These are phyloP conservation scores for Vannuccia rotundouncinata DNA, from an alignment of 2,888 invertebrate species.

Conservation along the genomic window DNA sequence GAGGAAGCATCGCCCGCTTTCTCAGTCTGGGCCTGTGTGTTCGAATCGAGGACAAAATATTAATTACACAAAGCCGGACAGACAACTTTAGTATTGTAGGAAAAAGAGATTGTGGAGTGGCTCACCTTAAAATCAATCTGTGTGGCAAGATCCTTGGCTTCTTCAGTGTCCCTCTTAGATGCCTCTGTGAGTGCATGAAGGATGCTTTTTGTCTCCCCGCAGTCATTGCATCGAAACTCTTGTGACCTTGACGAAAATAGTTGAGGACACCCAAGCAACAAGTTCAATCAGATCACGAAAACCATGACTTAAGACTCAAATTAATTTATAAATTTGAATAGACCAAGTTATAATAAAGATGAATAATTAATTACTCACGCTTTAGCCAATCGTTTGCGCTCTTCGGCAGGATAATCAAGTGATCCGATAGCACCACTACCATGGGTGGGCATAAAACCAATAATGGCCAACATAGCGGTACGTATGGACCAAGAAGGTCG, in stretches of 20 bases:
- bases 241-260: slow-evolving; percentile 58
- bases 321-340: too few species aligned
- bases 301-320: too few species aligned
- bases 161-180: slow-evolving; percentile 50
- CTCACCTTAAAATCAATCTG: slow-evolving; percentile 47
- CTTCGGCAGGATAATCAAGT: slow-evolving; percentile 76
- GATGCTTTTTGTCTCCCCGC: slow-evolving; percentile 62
- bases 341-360: neutral
- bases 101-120: too few species aligned
- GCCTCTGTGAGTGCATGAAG: slow-evolving; percentile 55
- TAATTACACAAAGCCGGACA: neutral
- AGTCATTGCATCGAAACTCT: slow-evolving; percentile 64
- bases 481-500: slow-evolving; percentile 92
- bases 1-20: neutral
- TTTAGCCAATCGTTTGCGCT: slow-evolving; percentile 68
- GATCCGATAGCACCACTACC: slow-evolving; percentile 83
- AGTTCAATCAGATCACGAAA: too few species aligned
- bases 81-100: too few species aligned
- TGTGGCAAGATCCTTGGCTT: slow-evolving; percentile 56
- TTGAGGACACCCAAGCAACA: neutral
- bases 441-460: slow-evolving; percentile 84
- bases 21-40: neutral
- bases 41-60: neutral
- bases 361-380: neutral
- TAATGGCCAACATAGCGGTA: slow-evolving; percentile 80